A percentile compares a stretch with the other conserved stretches of the same genome.
These are phyloP conservation scores for Hydrolagus affinis DNA, from an alignment of 2,113 vertebrate species.

Conservation along the genomic window DNA sequence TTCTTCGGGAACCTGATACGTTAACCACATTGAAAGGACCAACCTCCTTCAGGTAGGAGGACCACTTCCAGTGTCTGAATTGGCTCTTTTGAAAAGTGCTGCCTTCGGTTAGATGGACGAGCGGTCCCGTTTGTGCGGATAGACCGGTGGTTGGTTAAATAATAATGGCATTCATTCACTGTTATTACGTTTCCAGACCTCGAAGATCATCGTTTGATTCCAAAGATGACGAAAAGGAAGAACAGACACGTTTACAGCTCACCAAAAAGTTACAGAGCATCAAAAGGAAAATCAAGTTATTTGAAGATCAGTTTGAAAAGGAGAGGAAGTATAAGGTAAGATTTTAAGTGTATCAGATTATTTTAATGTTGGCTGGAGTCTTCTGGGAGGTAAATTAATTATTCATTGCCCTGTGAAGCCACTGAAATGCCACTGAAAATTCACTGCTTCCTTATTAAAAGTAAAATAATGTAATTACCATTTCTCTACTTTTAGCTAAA, in stretches of 20 bases:
- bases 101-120: neutral
- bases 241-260: constrained; percentile 79
- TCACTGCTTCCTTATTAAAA: too few species aligned
- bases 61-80: neutral
- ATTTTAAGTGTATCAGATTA: neutral
- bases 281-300: constrained; percentile 92
- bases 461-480: too few species aligned
- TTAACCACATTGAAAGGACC: constrained; percentile 78
- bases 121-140: too few species aligned
- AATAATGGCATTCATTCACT: neutral
- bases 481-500: too few species aligned
- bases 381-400: neutral
- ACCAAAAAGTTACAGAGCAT: constrained; percentile 87
- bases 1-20: constrained; percentile 73
- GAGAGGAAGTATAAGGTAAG: constrained; percentile 83
- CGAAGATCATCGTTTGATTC: constrained; percentile 81
- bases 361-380: neutral
- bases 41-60: constrained; percentile 66
- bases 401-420: neutral
- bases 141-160: neutral
- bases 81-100: neutral
- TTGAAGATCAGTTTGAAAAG: constrained; percentile 94
- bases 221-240: constrained; percentile 82
- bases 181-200: constrained; percentile 56
- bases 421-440: too few species aligned